phyloP scores from a whole-genome alignment of 2,888 invertebrate genomes.

The Dolomedes plantarius region DNA sequence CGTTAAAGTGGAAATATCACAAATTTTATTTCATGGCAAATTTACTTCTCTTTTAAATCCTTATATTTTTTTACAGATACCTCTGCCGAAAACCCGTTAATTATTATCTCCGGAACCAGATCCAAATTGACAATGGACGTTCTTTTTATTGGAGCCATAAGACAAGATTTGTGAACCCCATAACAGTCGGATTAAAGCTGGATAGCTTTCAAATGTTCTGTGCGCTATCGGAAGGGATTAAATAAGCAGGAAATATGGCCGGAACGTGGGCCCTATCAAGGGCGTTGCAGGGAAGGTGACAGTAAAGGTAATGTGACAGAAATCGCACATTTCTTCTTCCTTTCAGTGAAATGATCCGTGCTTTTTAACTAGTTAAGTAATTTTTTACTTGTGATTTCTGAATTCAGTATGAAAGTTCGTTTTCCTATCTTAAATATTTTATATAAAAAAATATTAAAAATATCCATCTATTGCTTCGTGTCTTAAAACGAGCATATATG shows the following conservation, averaged over 20 bases:
- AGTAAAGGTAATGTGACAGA: neutral
- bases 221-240: neutral
- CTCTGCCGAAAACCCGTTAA: neutral
- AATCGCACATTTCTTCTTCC: neutral
- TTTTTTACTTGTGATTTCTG: too few relatives aligned
- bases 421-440: too few relatives aligned
- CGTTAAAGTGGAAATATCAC: too few relatives aligned
- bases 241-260: conserved; percentile 11
- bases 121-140: neutral
- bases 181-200: conserved; percentile 3
- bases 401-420: too few relatives aligned
- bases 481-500: too few relatives aligned
- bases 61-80: neutral
- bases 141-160: conserved; percentile 5
- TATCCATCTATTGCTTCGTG: too few relatives aligned
- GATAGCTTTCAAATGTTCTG: neutral
- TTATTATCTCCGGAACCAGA: conserved; percentile 4
- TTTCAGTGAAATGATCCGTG: neutral
- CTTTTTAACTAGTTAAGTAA: too few relatives aligned
- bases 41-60: too few relatives aligned
- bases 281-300: neutral
- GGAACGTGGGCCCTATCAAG: conserved; percentile 6
- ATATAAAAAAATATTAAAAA: too few relatives aligned
- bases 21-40: too few relatives aligned
- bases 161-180: conserved; percentile 7